phyloP scores from a whole-genome alignment of 2,888 invertebrate genomes.

The Sesamia inferens region DNA sequence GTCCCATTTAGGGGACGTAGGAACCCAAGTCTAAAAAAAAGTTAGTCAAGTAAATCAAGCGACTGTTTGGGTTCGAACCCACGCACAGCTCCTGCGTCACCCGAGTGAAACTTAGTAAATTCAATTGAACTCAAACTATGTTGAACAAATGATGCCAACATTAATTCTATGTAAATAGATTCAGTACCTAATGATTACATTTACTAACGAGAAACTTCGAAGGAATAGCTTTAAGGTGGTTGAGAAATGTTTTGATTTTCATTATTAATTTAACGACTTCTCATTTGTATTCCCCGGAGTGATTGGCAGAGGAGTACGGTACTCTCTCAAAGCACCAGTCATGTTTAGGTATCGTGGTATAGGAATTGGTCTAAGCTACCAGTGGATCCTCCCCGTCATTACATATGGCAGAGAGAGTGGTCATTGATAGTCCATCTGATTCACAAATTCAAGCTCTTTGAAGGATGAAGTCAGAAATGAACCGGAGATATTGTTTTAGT shows the following conservation, averaged over 20 bases:
- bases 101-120: background rate
- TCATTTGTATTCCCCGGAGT: background rate
- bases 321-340: too few species aligned
- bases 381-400: too few species aligned
- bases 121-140: background rate
- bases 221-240: background rate
- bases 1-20: too few species aligned
- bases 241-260: background rate
- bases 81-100: background rate
- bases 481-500: too few species aligned
- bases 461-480: too few species aligned
- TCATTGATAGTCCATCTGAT: too few species aligned
- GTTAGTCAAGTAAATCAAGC: too few species aligned
- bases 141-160: background rate
- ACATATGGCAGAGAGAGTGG: too few species aligned
- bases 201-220: background rate
- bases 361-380: too few species aligned
- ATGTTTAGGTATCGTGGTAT: too few species aligned
- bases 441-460: too few species aligned
- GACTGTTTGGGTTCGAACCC: background rate
- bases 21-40: too few species aligned
- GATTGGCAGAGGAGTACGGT: background rate
- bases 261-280: background rate
- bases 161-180: background rate
- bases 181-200: background rate